These are phyloP conservation scores for Furcula furcula DNA, from an alignment of 2,888 invertebrate species.

Conservation along the genomic window DNA sequence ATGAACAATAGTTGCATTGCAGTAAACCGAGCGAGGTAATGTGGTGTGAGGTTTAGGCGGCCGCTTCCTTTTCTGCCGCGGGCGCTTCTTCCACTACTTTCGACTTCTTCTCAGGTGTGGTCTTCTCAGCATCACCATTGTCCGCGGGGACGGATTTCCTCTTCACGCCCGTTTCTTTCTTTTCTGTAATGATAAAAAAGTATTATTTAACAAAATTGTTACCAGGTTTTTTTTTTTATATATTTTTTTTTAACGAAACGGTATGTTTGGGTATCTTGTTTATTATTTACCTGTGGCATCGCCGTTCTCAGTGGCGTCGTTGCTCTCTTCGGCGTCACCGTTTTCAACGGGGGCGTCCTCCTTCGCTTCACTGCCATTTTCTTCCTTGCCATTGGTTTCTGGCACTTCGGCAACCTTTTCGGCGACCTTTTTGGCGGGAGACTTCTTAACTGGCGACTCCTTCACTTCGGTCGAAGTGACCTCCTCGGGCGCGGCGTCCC, in stretches of 20 bases:
- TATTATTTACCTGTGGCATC: constrained; percentile 60
- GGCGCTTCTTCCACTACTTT: constrained; percentile 84
- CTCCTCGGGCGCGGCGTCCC: constrained; percentile 71
- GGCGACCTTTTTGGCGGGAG: constrained; percentile 71
- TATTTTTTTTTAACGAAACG: no score
- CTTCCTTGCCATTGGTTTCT: constrained; percentile 75
- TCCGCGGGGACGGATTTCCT: constrained; percentile 85
- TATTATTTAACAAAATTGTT: no score
- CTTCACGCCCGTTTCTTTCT: constrained; percentile 82
- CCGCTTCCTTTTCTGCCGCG: constrained; percentile 81
- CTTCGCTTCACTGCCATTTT: constrained; percentile 64
- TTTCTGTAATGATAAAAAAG: constrained; percentile 54
- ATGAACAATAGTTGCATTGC: constrained; percentile 74
- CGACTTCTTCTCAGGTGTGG: constrained; percentile 87
- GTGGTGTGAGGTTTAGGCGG: constrained; percentile 69
- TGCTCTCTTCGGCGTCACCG: constrained; percentile 71
- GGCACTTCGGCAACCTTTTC: constrained; percentile 70
- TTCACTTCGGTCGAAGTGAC: constrained; percentile 74
- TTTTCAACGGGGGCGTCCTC: constrained; percentile 66
- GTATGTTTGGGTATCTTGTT: no score
- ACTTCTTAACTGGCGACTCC: constrained; percentile 77
- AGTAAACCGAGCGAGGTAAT: constrained; percentile 68
- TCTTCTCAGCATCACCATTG: constrained; percentile 82
- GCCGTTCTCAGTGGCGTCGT: constrained; percentile 73
- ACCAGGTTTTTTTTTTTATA: no score